phyloP scores from a whole-genome alignment of 2,113 vertebrate genomes.

The Choloepus hoffmanni region DNA sequence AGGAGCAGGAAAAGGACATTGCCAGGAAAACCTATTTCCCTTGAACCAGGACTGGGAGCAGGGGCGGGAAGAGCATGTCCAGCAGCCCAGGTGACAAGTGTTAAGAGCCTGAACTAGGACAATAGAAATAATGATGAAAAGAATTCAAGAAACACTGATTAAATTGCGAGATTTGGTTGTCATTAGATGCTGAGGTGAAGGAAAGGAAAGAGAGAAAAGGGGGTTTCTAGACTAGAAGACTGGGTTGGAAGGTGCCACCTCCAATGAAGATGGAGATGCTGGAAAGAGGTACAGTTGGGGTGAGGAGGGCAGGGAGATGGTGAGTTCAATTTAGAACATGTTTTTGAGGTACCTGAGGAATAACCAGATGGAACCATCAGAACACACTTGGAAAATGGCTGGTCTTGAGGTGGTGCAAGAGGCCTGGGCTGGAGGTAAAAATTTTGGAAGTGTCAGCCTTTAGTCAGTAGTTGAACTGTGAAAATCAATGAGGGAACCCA shows the following conservation, averaged over 20 bases:
- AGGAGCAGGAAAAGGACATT: neutral
- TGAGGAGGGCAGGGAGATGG: neutral
- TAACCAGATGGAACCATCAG: neutral
- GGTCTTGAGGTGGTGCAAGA: neutral
- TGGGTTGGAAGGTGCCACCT: neutral
- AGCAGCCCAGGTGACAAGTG: neutral
- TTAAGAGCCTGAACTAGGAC: neutral
- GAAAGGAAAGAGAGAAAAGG: neutral
- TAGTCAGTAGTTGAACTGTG: neutral
- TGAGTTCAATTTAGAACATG: neutral
- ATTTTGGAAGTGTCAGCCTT: neutral
- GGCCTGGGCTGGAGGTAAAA: neutral
- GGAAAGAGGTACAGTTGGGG: neutral
- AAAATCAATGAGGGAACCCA: neutral
- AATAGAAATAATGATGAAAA: conserved; percentile 42
- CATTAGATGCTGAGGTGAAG: neutral
- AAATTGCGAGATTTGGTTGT: neutral
- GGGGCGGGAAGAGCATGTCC: neutral
- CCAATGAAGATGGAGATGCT: neutral
- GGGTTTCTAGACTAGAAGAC: neutral
- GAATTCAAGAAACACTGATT: conserved; percentile 9
- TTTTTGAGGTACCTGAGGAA: neutral
- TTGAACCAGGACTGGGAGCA: neutral
- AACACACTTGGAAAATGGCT: neutral
- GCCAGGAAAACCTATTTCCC: neutral